These are phyloP conservation scores for Drosophila pseudotakahashii DNA, from an alignment of 2,888 invertebrate genomes.

Conservation along the genomic window DNA sequence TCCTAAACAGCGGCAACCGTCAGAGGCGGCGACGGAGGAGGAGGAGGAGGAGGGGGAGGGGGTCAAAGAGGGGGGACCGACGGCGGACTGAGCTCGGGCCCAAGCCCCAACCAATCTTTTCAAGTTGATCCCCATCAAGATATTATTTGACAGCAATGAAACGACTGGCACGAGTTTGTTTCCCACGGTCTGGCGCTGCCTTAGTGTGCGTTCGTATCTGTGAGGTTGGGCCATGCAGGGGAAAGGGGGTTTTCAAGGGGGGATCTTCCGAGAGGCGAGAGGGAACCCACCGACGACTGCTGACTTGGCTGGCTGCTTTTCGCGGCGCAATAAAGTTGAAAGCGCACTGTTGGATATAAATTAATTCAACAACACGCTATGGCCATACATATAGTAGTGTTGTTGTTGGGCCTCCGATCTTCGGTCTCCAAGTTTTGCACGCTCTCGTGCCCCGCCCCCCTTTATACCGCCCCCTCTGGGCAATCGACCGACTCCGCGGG, in stretches of 20 bases:
- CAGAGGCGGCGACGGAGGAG: slow-evolving; percentile 47
- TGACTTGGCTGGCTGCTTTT: slow-evolving; percentile 66
- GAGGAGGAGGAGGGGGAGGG: neutral
- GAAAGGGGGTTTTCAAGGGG: slow-evolving; percentile 24
- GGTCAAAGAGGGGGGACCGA: slow-evolving; percentile 4
- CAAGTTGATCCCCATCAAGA: slow-evolving; percentile 83
- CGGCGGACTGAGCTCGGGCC: slow-evolving; percentile 23
- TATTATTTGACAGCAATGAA: slow-evolving; percentile 84
- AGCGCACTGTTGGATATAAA: slow-evolving; percentile 83
- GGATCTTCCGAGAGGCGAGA: slow-evolving; percentile 16
- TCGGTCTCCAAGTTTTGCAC: slow-evolving; percentile 43
- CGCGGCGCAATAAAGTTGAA: slow-evolving; percentile 81
- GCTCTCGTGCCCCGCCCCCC: slow-evolving; percentile 46
- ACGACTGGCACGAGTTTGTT: slow-evolving; percentile 84
- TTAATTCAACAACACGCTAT: slow-evolving; percentile 83
- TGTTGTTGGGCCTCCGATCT: slow-evolving; percentile 32
- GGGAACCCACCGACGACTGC: slow-evolving; percentile 41
- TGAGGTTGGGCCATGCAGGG: slow-evolving; percentile 45
- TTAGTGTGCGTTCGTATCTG: slow-evolving; percentile 47
- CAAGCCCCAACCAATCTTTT: slow-evolving; percentile 79
- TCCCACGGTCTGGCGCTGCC: slow-evolving; percentile 83
- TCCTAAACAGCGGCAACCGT: slow-evolving; percentile 74
- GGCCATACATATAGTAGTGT: slow-evolving; percentile 42
- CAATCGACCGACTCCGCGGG: slow-evolving; percentile 68
- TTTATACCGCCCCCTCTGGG: slow-evolving; percentile 28